These are phyloP conservation scores for Luperina nickerlii DNA, from an alignment of 2,888 invertebrate genomes.

Conservation along the genomic window DNA sequence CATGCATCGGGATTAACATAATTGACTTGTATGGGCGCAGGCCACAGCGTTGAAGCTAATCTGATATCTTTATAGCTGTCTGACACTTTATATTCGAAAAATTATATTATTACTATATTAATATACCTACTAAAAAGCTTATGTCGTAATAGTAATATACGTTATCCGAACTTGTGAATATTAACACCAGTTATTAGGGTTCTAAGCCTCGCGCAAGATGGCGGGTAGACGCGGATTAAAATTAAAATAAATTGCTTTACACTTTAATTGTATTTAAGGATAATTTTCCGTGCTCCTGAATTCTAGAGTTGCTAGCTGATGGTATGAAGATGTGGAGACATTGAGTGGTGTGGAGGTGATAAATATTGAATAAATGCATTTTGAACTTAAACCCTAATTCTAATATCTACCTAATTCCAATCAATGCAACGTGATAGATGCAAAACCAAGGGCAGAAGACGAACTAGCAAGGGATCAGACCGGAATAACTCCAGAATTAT, in stretches of 20 bases:
- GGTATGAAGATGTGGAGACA: slow-evolving; percentile 79
- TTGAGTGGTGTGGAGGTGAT: slow-evolving; percentile 68
- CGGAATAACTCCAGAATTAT: too few relatives aligned
- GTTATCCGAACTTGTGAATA: slow-evolving; percentile 78
- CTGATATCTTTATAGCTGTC: slow-evolving; percentile 55
- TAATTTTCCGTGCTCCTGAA: slow-evolving; percentile 90
- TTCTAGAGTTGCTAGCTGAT: slow-evolving; percentile 84
- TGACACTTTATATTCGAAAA: slow-evolving; percentile 28
- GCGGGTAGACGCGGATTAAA: slow-evolving; percentile 83
- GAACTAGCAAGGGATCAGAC: too few relatives aligned
- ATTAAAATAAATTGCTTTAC: slow-evolving; percentile 89
- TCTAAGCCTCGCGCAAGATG: slow-evolving; percentile 74
- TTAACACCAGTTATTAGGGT: slow-evolving; percentile 79
- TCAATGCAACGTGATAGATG: not conserved
- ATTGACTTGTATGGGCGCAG: slow-evolving; percentile 38
- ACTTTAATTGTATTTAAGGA: slow-evolving; percentile 89
- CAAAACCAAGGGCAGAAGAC: not conserved
- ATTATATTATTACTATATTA: slow-evolving; percentile 54
- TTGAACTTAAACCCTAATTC: not conserved
- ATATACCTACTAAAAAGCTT: slow-evolving; percentile 73
- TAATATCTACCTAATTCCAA: not conserved
- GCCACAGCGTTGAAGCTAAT: slow-evolving; percentile 54
- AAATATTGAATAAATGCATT: not conserved
- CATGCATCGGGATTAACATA: slow-evolving; percentile 42
- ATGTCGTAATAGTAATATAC: slow-evolving; percentile 74